Conservation (phyloP, 2,113 vertebrate species). For the Capreolus pygargus region DNA sequence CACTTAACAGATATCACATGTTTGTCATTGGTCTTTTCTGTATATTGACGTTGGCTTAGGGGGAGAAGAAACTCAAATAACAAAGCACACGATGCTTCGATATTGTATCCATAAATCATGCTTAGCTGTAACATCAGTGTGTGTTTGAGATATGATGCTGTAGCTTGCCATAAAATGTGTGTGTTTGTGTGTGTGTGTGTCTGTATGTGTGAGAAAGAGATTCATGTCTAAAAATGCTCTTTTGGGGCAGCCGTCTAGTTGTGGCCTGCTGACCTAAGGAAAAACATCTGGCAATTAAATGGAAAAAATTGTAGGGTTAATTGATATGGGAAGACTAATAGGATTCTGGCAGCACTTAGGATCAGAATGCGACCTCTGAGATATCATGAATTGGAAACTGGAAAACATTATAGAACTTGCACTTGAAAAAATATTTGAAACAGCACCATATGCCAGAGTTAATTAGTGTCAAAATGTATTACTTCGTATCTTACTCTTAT, state of each 20-base stretch:
- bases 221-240: constrained; percentile 40
- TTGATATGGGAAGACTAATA: constrained; percentile 71
- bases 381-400: constrained; percentile 50
- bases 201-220: not conserved
- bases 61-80: constrained; percentile 39
- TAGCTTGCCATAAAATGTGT: constrained; percentile 10
- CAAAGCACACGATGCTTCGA: constrained; percentile 26
- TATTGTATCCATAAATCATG: constrained; percentile 39
- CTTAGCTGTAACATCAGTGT: not conserved
- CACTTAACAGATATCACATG: constrained; percentile 69
- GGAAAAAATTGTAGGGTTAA: constrained; percentile 68
- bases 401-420: constrained; percentile 61
- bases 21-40: constrained; percentile 33
- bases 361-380: constrained; percentile 65
- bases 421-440: constrained; percentile 67
- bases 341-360: constrained; percentile 64
- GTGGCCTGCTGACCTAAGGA: constrained; percentile 55
- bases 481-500: not conserved
- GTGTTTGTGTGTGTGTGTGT: not conserved
- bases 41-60: constrained; percentile 39
- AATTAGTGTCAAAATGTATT: constrained; percentile 59
- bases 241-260: constrained; percentile 27
- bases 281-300: constrained; percentile 74
- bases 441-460: constrained; percentile 50
- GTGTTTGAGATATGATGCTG: constrained; percentile 20